Percentiles rank a stretch among this genome's conserved stretches.
Conservation (phyloP, 2,113 vertebrate species). For the Arenaria interpres region DNA sequence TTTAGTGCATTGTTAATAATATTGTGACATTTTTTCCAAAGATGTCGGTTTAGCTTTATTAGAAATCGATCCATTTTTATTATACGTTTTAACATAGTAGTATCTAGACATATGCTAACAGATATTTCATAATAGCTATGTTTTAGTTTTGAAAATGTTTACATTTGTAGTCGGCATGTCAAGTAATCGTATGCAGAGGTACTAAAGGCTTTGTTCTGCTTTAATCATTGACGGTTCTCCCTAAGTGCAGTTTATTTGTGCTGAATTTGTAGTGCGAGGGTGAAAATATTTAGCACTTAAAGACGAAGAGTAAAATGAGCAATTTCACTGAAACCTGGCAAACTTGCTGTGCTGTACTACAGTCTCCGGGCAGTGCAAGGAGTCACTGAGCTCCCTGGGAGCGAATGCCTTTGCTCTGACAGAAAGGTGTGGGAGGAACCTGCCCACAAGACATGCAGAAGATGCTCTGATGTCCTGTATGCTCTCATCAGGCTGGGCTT, state of each 20-base stretch:
- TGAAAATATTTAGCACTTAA: not conserved
- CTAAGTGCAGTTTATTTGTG: not conserved
- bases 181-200: not conserved
- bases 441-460: not conserved
- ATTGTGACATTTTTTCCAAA: not conserved
- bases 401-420: rapidly evolving
- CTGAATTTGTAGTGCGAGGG: not conserved
- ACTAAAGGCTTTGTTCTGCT: not conserved
- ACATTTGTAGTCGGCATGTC: not conserved
- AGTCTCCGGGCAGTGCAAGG: not conserved
- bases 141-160: not conserved
- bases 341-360: not conserved
- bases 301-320: not conserved
- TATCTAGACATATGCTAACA: not conserved
- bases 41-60: not conserved
- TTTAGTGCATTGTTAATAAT: not conserved
- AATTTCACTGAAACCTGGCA: not conserved
- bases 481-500: not conserved
- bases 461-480: not conserved
- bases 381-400: not conserved
- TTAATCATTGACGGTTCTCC: not conserved
- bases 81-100: rapidly evolving
- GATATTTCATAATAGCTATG: not conserved
- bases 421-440: not conserved
- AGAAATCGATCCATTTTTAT: not conserved